phyloP scores from a whole-genome alignment of 2,888 invertebrate species.

The Gastrophysa polygoni region DNA sequence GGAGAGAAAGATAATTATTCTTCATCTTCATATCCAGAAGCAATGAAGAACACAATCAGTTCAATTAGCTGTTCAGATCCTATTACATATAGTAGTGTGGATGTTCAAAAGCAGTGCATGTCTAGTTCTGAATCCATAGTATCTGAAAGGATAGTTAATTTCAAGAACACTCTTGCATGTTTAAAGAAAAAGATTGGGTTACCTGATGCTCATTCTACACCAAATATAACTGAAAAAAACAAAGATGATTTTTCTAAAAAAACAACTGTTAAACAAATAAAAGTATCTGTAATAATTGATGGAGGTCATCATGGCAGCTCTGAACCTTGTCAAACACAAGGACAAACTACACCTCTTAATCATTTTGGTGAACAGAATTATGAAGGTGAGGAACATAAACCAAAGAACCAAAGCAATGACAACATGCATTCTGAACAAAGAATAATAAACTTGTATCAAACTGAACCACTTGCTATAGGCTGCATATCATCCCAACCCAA shows the following conservation, averaged over 20 bases:
- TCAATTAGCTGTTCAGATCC: conserved; percentile 6
- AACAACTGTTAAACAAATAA: conserved; percentile 18
- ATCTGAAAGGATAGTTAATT: conserved; percentile 30
- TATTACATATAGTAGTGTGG: conserved; percentile 8
- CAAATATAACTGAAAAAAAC: conserved; percentile 39
- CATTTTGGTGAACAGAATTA: too few species aligned
- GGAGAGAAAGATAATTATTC: conserved; percentile 14
- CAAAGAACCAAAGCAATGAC: neutral
- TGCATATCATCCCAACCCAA: conserved; percentile 34
- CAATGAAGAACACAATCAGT: conserved; percentile 11
- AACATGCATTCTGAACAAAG: conserved; percentile 22
- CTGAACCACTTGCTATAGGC: conserved; percentile 47
- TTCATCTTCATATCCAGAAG: conserved; percentile 14
- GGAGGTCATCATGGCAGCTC: neutral
- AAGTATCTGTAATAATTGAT: conserved; percentile 1
- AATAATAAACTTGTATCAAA: conserved; percentile 43
- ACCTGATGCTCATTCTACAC: conserved; percentile 65
- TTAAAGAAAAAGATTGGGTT: conserved; percentile 52
- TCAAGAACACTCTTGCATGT: conserved; percentile 35
- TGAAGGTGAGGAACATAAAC: too few species aligned
- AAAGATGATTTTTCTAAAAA: conserved; percentile 13
- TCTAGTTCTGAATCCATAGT: conserved; percentile 24
- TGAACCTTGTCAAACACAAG: too few species aligned
- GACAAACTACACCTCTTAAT: too few species aligned
- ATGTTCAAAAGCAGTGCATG: conserved; percentile 8